Conservation (phyloP, 2,113 vertebrate genomes). For the Poicephalus gulielmi region DNA sequence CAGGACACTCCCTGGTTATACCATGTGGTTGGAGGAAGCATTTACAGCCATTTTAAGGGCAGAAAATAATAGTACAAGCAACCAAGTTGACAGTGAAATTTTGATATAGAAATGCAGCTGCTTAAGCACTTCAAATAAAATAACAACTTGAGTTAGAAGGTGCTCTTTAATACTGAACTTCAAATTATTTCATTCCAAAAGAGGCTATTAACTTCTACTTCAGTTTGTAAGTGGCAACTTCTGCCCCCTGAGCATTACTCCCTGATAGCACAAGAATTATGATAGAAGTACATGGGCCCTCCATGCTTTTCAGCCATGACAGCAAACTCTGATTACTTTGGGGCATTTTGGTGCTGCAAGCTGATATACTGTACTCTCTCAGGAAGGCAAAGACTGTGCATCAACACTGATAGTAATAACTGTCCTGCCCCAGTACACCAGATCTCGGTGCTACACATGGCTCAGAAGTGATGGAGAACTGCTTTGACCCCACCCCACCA, state of each 20-base stretch:
- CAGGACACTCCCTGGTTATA: not conserved
- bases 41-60: not conserved
- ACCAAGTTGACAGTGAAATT: not conserved
- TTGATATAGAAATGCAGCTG: not conserved
- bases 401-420: not conserved
- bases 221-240: not conserved
- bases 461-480: not conserved
- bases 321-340: not conserved
- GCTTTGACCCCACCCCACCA: not conserved
- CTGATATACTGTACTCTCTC: not conserved
- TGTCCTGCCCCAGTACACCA: not conserved
- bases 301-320: not conserved
- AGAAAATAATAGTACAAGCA: not conserved
- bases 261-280: not conserved
- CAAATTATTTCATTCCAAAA: not conserved
- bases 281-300: not conserved
- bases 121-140: constrained; percentile 13
- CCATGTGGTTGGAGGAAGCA: not conserved
- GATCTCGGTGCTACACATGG: not conserved
- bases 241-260: not conserved
- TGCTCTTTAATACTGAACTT: constrained; percentile 17
- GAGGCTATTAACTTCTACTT: not conserved
- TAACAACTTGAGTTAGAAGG: constrained; percentile 14
- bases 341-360: not conserved
- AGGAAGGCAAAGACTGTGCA: not conserved